Base-by-base conservation (phyloP, 2,113 vertebrate genomes). In the Lepus timidus region DNA sequence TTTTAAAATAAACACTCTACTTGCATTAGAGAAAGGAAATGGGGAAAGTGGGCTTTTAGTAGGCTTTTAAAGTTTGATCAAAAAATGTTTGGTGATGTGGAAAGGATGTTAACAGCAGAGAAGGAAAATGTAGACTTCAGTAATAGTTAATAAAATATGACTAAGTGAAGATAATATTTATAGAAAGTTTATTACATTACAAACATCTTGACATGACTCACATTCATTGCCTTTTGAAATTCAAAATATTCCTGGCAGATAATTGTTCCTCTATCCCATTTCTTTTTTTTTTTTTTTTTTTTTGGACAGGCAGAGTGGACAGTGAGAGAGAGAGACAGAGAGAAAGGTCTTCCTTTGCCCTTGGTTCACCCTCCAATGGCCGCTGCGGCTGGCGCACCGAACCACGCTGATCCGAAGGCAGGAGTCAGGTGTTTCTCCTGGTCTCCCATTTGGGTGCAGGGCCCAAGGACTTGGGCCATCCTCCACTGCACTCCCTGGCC, bases 151-250 rank as follows among this genome's bases (percentile, higher is more conserved):
- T 67, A 93, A 79, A 92, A 75, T 13, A 19, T 83, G 31, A 87
- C 13, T 39, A 85, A 62, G 6, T 85, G 6, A 17, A n/a, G 36
- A 4, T 25, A 55, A 51, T 71, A 70, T 80, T 70, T 84, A 84
- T 51, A 64, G 22, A 64, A 13, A 29, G 55, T 22, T 73, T 91
- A 81, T 5, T 71, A 16, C 29, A 52, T 29, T 14, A 23, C 44
- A 91, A 92, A 85, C 7, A 85, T 51, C 76, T 4, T 51, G 22
- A 39, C 14, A 58, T 70, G 19, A 12, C 0, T 88, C 90, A 85
- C 11, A 90, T 67, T 95, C 33, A 44, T 44, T 62, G n/a, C 19
- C 29, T 33, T 76, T 64, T 88, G 85, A 94, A 78, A 82, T 51
- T 90, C 23, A 85, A 4, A 39, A 4, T 27, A 52, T 76, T 81